These are phyloP conservation scores for Noctua pronuba DNA, from an alignment of 2,888 invertebrate genomes.

Conservation along the genomic window DNA sequence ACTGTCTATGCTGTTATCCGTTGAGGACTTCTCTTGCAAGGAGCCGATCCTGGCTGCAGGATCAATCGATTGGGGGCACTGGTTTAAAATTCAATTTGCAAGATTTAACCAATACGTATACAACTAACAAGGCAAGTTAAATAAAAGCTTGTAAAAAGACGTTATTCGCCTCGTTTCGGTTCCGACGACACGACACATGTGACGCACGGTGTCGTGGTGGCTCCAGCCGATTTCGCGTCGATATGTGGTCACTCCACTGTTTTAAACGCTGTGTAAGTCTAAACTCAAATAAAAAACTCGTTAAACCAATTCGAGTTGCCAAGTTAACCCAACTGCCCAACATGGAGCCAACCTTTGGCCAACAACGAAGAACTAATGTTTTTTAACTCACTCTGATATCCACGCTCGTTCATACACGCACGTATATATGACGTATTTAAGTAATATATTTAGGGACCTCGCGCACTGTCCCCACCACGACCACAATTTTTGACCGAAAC, in stretches of 20 bases:
- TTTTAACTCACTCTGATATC: conserved; percentile 60
- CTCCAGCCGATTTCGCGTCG: not conserved
- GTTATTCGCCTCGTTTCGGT: not conserved
- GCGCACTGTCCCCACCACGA: not conserved
- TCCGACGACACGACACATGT: no score
- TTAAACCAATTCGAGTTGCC: conserved; percentile 21
- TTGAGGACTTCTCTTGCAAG: not conserved
- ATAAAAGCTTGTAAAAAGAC: not conserved
- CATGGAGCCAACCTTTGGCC: conserved; percentile 26
- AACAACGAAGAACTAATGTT: conserved; percentile 53
- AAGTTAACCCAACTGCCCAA: conserved; percentile 34
- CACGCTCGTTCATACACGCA: conserved; percentile 80
- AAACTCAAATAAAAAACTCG: not conserved
- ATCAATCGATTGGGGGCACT: not conserved
- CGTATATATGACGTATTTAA: conserved; percentile 66
- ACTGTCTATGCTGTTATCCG: not conserved
- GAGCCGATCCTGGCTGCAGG: not conserved
- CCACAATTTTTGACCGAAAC: not conserved
- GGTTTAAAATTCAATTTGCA: not conserved
- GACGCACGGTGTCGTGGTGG: no score
- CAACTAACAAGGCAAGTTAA: not conserved
- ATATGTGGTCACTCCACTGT: not conserved
- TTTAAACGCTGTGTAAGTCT: not conserved
- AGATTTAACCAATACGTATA: not conserved
- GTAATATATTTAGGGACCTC: conserved; percentile 22